Conservation (phyloP, 2,113 vertebrate species). For the Alligator mississippiensis region DNA sequence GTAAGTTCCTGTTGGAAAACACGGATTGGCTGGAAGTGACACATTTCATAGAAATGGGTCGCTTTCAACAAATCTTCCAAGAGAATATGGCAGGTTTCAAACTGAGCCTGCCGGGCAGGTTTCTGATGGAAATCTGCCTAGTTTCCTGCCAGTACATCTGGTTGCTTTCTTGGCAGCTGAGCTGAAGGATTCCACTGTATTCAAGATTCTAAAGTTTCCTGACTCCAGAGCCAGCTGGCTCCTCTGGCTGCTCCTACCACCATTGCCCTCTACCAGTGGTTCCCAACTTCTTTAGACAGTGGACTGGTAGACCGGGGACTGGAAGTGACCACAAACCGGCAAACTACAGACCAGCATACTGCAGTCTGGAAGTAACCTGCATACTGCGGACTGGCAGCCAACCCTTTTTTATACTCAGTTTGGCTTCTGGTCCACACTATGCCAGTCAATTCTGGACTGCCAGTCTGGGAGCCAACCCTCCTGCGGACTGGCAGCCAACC, state of each 20-base stretch:
- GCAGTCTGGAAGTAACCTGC: too few species aligned
- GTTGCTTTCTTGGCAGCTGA: neutral
- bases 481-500: too few species aligned
- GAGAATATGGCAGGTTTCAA: neutral
- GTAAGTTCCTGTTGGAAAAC: neutral
- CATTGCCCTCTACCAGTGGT: too few species aligned
- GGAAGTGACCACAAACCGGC: too few species aligned
- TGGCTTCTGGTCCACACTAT: too few species aligned
- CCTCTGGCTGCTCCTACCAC: neutral
- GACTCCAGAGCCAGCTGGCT: neutral
- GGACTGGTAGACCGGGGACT: too few species aligned
- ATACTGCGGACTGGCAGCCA: too few species aligned
- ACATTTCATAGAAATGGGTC: neutral
- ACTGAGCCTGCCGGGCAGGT: neutral
- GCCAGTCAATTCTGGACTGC: too few species aligned
- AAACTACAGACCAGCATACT: too few species aligned
- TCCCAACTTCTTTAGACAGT: too few species aligned
- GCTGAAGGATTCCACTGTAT: neutral
- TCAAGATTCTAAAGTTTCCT: neutral
- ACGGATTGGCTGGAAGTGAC: neutral
- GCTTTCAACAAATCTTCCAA: neutral
- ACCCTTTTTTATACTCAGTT: too few species aligned
- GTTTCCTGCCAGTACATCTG: slow-evolving; percentile 24
- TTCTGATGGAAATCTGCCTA: neutral
- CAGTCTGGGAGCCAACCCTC: too few species aligned